These are phyloP conservation scores for Pterois miles DNA, from an alignment of 2,797 vertebrate genomes.

Conservation along the genomic window DNA sequence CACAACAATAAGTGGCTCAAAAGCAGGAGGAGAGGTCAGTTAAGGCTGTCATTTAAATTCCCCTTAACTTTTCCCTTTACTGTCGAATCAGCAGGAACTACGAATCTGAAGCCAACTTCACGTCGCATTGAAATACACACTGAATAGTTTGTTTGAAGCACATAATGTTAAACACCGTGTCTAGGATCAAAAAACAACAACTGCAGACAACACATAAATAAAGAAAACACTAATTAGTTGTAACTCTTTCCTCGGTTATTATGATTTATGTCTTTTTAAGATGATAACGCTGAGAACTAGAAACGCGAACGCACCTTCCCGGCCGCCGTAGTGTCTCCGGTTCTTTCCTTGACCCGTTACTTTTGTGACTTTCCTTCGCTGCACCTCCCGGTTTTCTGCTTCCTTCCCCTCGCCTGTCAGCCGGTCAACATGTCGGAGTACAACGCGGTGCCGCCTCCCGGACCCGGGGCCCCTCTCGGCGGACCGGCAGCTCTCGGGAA, in stretches of 20 bases:
- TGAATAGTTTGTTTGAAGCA: too few relatives aligned
- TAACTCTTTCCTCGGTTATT: not conserved
- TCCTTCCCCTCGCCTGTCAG: conserved; percentile 24
- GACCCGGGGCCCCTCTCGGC: conserved; percentile 65
- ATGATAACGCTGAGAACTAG: rapidly evolving
- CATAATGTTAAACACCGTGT: too few relatives aligned
- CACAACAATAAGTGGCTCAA: too few relatives aligned
- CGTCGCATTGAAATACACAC: too few relatives aligned
- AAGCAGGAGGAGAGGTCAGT: too few relatives aligned
- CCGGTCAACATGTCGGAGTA: conserved; percentile 83
- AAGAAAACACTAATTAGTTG: not conserved
- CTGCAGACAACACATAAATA: too few relatives aligned
- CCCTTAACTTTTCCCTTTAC: too few relatives aligned
- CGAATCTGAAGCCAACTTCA: too few relatives aligned
- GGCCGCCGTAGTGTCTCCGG: conserved; percentile 43
- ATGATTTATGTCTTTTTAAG: too few relatives aligned
- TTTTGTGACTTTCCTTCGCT: conserved; percentile 60
- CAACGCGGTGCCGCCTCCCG: conserved; percentile 81
- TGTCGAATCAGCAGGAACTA: too few relatives aligned
- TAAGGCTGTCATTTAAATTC: too few relatives aligned
- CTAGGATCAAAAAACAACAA: too few relatives aligned
- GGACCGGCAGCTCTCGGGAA: conserved; percentile 80
- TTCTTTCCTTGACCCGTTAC: conserved; percentile 19
- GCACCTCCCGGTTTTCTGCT: conserved; percentile 17
- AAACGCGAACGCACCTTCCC: conserved; percentile 18